These are phyloP conservation scores for Megalopta genalis DNA, from an alignment of 1,140 invertebrate genomes.

Conservation along the genomic window DNA sequence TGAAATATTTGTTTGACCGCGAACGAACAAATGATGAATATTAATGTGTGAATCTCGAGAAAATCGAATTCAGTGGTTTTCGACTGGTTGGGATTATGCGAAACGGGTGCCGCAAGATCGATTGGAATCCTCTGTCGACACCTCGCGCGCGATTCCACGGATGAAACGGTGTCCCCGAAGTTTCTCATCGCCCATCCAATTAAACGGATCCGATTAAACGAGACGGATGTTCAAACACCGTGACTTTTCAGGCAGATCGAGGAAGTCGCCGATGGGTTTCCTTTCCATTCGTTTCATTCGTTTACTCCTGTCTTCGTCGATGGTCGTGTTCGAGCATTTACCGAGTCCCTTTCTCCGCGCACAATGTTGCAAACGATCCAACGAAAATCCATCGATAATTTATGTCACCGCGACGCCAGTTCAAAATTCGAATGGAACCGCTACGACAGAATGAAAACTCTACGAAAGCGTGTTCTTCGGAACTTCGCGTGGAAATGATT, in stretches of 20 bases:
- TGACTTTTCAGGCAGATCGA: constrained; percentile 29
- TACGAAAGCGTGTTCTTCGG: no score
- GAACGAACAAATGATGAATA: no score
- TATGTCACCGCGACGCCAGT: no score
- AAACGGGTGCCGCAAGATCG: no score
- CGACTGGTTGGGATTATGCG: no score
- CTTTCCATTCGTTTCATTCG: constrained; percentile 24
- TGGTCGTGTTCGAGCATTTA: neutral
- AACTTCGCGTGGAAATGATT: no score
- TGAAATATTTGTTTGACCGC: no score
- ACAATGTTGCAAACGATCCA: no score
- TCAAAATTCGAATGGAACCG: no score
- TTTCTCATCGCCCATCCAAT: constrained; percentile 20
- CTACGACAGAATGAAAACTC: no score
- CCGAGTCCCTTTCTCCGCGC: constrained; percentile 23
- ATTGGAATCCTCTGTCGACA: neutral
- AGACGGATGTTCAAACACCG: neutral
- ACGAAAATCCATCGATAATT: neutral
- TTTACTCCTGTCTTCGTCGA: constrained; percentile 25
- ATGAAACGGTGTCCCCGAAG: neutral
- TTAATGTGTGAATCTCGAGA: no score
- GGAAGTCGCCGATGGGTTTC: constrained; percentile 24
- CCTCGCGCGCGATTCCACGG: neutral
- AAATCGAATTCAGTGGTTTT: no score
- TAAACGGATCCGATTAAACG: neutral